A percentile compares a stretch with the other conserved stretches of the same genome.
phyloP scores from a whole-genome alignment of 2,113 vertebrate genomes.

The Eulemur rufifrons region DNA sequence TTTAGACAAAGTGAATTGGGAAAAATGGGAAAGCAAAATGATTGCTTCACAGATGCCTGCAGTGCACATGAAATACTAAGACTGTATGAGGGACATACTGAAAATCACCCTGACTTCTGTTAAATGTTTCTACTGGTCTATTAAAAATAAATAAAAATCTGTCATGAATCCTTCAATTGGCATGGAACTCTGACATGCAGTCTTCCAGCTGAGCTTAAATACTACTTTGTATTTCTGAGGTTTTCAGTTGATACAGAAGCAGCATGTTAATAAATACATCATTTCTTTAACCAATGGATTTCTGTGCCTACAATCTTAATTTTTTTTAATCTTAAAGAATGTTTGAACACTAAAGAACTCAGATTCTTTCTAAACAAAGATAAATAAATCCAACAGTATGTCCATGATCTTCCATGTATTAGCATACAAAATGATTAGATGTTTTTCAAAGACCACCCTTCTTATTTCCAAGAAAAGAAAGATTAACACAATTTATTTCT shows the following conservation, averaged over 20 bases:
- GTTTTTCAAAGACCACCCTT: background rate
- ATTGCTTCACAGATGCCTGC: background rate
- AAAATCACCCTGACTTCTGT: background rate
- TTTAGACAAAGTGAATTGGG: slow-evolving; percentile 8
- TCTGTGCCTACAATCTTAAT: background rate
- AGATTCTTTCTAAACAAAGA: background rate
- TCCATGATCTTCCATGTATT: background rate
- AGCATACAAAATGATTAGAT: slow-evolving; percentile 62
- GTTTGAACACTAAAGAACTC: background rate
- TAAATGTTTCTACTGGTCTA: slow-evolving; percentile 30
- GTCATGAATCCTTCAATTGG: background rate
- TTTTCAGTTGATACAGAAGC: slow-evolving; percentile 2
- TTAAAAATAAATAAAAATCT: slow-evolving; percentile 10
- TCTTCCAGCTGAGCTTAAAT: slow-evolving; percentile 35
- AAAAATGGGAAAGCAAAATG: slow-evolving; percentile 43
- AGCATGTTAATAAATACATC: background rate
- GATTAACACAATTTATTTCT: slow-evolving; percentile 50
- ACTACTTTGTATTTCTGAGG: background rate
- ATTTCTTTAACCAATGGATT: slow-evolving; percentile 29
- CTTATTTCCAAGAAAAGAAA: slow-evolving; percentile 21
- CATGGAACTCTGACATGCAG: slow-evolving; percentile 44
- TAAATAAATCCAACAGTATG: slow-evolving; percentile 60
- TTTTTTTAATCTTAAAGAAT: slow-evolving; percentile 59
- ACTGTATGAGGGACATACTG: background rate
- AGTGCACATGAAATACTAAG: background rate